Percentiles rank a stretch among this genome's conserved stretches.
phyloP scores from a whole-genome alignment of 2,797 vertebrate genomes.

The Zenarchopterus dispar region DNA sequence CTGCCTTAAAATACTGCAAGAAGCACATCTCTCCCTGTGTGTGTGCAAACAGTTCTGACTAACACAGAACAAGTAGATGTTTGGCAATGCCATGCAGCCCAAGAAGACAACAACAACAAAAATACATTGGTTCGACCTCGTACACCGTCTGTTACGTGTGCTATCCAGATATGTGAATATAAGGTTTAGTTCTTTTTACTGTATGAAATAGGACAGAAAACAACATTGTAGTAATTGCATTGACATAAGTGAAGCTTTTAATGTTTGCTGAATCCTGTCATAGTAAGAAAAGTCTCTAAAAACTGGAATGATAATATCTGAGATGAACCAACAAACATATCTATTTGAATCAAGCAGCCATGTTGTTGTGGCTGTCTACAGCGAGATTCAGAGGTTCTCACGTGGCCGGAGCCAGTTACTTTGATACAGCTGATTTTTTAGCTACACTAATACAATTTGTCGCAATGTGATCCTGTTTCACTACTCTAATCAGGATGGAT shows the following conservation, averaged over 20 bases:
- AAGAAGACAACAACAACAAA: slow-evolving; percentile 8
- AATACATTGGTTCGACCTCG: slow-evolving; percentile 28
- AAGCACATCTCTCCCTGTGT: slow-evolving; percentile 6
- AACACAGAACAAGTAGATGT: slow-evolving; percentile 15
- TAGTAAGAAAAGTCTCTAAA: too few species aligned
- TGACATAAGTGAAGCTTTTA: too few species aligned
- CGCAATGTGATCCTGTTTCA: slow-evolving; percentile 8
- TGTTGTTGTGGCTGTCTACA: neutral
- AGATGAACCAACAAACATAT: slow-evolving; percentile 2
- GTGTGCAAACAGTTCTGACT: neutral
- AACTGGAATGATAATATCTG: neutral
- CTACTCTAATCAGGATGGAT: slow-evolving; percentile 32
- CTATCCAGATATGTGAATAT: slow-evolving; percentile 20
- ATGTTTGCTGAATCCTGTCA: too few species aligned
- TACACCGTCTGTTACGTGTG: neutral
- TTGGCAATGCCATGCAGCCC: too few species aligned
- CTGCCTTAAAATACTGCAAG: neutral
- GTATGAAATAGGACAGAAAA: too few species aligned
- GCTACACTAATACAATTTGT: slow-evolving; percentile 6
- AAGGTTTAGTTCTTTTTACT: neutral
- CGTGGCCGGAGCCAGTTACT: neutral
- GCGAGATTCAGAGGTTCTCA: neutral
- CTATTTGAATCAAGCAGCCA: too few species aligned
- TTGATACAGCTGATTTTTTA: neutral
- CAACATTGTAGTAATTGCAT: too few species aligned